Percentiles rank a stretch among this genome's conserved stretches.
Conservation (phyloP, 1,140 invertebrate genomes). For the Mya arenaria region DNA sequence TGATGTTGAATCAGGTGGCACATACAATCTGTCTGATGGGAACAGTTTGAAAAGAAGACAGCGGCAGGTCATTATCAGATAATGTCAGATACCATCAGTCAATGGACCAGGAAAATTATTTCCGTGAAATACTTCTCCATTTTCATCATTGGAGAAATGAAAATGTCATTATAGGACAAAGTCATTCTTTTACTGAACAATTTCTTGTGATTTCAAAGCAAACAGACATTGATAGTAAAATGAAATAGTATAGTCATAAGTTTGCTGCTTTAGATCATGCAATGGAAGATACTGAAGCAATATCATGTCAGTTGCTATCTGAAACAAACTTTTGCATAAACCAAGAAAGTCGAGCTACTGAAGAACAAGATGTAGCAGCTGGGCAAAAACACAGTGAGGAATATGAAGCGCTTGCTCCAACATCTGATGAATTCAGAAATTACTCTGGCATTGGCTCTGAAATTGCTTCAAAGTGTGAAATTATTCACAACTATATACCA, state of each 20-base stretch:
- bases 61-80: constrained; percentile 21
- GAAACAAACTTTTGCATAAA: not conserved
- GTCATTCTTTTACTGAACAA: not conserved
- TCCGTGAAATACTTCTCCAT: constrained; percentile 49
- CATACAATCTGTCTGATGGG: not conserved
- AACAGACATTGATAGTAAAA: not conserved
- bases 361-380: not conserved
- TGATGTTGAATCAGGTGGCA: not conserved
- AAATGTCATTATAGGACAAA: not conserved
- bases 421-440: not conserved
- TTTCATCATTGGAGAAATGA: constrained; percentile 54
- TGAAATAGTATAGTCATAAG: constrained; percentile 11
- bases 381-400: not conserved
- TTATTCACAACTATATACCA: not conserved
- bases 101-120: constrained; percentile 47
- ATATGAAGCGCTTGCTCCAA: not conserved
- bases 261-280: constrained; percentile 6
- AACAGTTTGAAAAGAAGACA: not conserved
- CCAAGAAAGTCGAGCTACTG: not conserved
- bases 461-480: not conserved
- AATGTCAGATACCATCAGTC: constrained; percentile 41
- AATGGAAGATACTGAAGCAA: constrained; percentile 18
- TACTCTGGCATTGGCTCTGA: not conserved
- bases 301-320: not conserved
- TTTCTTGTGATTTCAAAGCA: not conserved